Evolutionary conservation across 2,797 vertebrate species (phyloP).

Genomic region (Pempheris klunzingeri): DNA sequence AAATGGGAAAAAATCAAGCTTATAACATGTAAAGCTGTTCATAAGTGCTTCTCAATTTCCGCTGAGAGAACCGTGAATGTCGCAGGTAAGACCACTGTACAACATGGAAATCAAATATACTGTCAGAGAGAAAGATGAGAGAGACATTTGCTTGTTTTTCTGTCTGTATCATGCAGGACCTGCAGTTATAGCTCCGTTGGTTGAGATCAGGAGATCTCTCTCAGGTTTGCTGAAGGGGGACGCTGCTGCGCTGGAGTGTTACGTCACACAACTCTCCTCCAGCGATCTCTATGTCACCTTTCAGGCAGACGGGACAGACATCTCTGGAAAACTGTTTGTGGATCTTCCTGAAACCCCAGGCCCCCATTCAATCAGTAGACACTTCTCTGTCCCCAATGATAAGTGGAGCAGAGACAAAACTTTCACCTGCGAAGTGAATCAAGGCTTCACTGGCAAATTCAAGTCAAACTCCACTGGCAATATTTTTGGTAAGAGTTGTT

Average conservation of each 20-base stretch:
- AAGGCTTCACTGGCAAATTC: constrained; percentile 40
- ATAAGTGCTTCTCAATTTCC: constrained; percentile 64
- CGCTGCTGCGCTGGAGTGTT: constrained; percentile 68
- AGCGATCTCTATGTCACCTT: constrained; percentile 67
- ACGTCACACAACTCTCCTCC: constrained; percentile 61
- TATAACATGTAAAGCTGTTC: constrained; percentile 70
- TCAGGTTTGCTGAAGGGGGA: constrained; percentile 37
- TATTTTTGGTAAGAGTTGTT: constrained; percentile 73
- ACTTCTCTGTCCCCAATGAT: constrained; percentile 16
- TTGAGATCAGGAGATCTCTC: constrained; percentile 70
- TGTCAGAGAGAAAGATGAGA: neutral
- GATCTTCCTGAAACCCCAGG: constrained; percentile 47
- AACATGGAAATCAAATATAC: neutral
- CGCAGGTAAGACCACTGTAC: constrained; percentile 54
- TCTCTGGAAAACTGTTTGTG: constrained; percentile 41
- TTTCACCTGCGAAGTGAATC: constrained; percentile 72
- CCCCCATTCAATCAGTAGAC: constrained; percentile 50
- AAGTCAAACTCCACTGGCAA: constrained; percentile 36
- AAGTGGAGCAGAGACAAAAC: neutral
- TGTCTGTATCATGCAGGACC: constrained; percentile 44
- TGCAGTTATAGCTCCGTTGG: constrained; percentile 25
- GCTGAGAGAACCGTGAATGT: neutral
- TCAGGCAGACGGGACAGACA: constrained; percentile 19
- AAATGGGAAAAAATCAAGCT: constrained; percentile 24
- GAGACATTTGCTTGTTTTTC: neutral